Base-by-base conservation (phyloP, 1,140 invertebrate species). In the Heliconius nattereri region DNA sequence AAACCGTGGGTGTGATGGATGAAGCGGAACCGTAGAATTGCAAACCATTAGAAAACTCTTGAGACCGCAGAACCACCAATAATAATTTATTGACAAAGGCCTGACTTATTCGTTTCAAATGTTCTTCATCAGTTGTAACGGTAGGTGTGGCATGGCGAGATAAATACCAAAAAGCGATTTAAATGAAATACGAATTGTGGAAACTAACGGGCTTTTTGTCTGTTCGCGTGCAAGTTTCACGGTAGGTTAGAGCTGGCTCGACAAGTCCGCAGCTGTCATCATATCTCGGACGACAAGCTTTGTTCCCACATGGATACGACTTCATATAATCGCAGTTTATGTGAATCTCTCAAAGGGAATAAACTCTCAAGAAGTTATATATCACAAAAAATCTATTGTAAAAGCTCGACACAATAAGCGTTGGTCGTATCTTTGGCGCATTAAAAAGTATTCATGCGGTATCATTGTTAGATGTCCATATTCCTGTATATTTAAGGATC, bases 301-400 rank as follows among this genome's bases (percentile, higher is more conserved):
- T 94, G 92, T 94, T 85, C 87, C 75, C 83, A 79, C 49, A 82
- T 78, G 86, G 85, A 92, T 91, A 93, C 90, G 90, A 94, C 91
- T 94, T 94, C 90, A 94, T 93, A 94, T 94, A 93, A 94, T 92
- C 87, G 90, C 88, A 93, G 89, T 94, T 94, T 94, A 91, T 92
- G 87, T 89, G 91, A 90, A 91, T 89, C 90, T 87, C 86, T 89
- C 84, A 90, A 91, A 89, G 87, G 89, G 86, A 86, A 91, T 90
- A 85, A 85, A 79, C 89, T 92, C 90, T 91, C 87, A 85, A 92
- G 91, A 91, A 84, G 86, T 88, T 85, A 82, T 87, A 82, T 88
- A 86, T 86, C 86, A 90, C 84, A 86, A 81, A 90, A 93, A 92
- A 94, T 76, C 88, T 87, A 90, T 93, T 92, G 90, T 91, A 77